Conservation (phyloP, 2,113 vertebrate genomes). For the Cottus gobio region DNA sequence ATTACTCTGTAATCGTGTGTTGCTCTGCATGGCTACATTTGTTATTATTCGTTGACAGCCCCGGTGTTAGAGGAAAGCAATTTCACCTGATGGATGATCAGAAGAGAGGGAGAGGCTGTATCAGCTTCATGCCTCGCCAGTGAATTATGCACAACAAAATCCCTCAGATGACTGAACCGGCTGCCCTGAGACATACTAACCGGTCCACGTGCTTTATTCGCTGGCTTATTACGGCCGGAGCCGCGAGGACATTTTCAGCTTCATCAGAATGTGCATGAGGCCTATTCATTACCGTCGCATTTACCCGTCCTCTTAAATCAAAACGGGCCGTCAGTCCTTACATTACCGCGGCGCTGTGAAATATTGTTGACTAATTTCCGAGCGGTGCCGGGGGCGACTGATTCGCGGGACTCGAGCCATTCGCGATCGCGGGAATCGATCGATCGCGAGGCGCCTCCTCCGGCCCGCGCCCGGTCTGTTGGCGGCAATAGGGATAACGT, state of each 20-base stretch:
- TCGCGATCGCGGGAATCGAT: slow-evolving; percentile 59
- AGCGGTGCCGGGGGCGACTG: slow-evolving; percentile 27
- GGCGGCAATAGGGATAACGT: slow-evolving; percentile 71
- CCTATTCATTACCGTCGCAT: slow-evolving; percentile 59
- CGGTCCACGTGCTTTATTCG: slow-evolving; percentile 24
- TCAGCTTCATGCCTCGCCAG: slow-evolving; percentile 48
- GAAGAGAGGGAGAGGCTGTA: slow-evolving; percentile 51
- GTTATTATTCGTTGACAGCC: slow-evolving; percentile 73
- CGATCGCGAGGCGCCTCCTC: slow-evolving; percentile 51
- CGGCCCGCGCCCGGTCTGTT: slow-evolving; percentile 55
- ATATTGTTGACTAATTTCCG: slow-evolving; percentile 55
- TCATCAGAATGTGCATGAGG: slow-evolving; percentile 43
- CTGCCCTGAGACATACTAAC: slow-evolving; percentile 47
- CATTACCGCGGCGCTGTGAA: slow-evolving; percentile 27
- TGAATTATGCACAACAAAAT: slow-evolving; percentile 72
- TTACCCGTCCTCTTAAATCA: slow-evolving; percentile 64
- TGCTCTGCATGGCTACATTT: slow-evolving; percentile 72
- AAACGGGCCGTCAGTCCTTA: slow-evolving; percentile 36
- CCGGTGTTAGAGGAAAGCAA: slow-evolving; percentile 73
- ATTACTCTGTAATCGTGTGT: slow-evolving; percentile 75
- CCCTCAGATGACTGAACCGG: slow-evolving; percentile 37
- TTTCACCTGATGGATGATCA: slow-evolving; percentile 77
- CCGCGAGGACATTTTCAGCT: slow-evolving; percentile 44
- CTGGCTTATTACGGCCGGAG: slow-evolving; percentile 35
- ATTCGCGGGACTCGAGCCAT: slow-evolving; percentile 55